Percentiles rank a stretch among this genome's conserved stretches.
Conservation (phyloP, 2,888 invertebrate genomes). For the Dexiosoma caninum region DNA sequence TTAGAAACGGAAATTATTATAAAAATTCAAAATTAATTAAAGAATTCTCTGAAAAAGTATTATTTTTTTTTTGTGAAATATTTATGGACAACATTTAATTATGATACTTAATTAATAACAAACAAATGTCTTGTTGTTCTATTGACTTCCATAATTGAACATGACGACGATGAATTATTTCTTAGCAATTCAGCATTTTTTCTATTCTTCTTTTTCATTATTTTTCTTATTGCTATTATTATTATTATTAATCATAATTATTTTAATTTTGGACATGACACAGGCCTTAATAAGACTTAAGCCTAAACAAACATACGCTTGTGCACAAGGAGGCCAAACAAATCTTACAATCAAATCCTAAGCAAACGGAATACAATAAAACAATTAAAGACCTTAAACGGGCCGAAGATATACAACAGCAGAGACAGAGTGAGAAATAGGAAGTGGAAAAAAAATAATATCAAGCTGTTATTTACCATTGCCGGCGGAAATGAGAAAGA, state of each 20-base stretch:
- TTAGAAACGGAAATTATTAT: no score
- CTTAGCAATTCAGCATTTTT: slow-evolving; percentile 4
- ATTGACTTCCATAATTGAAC: slow-evolving; percentile 10
- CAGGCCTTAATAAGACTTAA: background rate
- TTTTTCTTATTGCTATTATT: no score
- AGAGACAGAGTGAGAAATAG: background rate
- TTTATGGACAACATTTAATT: no score
- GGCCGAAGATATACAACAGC: no score
- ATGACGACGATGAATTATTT: no score
- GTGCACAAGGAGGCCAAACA: background rate
- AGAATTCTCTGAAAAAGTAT: no score
- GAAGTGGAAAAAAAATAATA: background rate
- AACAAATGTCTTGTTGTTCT: background rate
- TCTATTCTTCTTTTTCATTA: no score
- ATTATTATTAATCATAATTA: background rate
- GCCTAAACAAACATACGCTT: background rate
- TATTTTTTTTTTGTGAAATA: no score
- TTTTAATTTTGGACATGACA: background rate
- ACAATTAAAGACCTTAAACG: background rate
- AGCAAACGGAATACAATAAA: background rate
- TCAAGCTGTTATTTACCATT: slow-evolving; percentile 51
- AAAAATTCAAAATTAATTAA: no score
- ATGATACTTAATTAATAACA: no score
- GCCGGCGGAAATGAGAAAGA: slow-evolving; percentile 40
- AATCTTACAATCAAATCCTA: slow-evolving; percentile 36